These are phyloP conservation scores for Onychomys arenicola DNA, from an alignment of 2,797 vertebrate genomes.

Conservation along the genomic window DNA sequence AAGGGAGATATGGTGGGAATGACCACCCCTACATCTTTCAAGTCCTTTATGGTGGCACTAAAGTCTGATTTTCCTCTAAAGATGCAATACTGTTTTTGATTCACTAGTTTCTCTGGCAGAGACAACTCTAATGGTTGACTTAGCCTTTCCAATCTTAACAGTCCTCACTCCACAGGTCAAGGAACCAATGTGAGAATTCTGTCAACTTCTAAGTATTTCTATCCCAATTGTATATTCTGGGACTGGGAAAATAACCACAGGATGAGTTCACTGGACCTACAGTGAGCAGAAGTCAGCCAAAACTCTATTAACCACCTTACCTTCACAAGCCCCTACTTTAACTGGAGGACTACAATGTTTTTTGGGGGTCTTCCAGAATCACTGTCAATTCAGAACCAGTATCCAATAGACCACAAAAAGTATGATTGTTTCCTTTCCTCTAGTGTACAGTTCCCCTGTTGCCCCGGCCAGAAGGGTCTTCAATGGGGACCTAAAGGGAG, in stretches of 20 bases:
- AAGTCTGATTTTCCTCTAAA: background rate
- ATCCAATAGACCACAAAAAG: background rate
- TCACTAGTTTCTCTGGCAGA: background rate
- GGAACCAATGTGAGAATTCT: background rate
- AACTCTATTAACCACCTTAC: background rate
- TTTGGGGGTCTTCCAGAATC: background rate
- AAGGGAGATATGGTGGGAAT: background rate
- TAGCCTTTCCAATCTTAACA: background rate
- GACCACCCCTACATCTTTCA: background rate
- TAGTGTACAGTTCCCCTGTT: background rate
- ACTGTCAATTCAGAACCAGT: background rate
- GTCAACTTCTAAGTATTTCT: background rate
- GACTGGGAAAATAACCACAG: background rate
- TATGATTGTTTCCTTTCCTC: background rate
- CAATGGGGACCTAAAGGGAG: too few relatives aligned
- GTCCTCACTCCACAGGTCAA: background rate
- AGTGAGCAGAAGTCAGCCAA: background rate
- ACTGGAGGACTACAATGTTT: background rate
- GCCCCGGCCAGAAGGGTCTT: too few relatives aligned
- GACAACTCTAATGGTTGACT: background rate
- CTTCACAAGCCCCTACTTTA: background rate
- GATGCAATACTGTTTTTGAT: background rate
- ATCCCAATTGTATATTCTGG: background rate
- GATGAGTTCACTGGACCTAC: background rate
- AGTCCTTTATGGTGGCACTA: background rate